Evolutionary conservation across 2,113 vertebrate genomes (phyloP).

Genomic region (Brachyistius frenatus): DNA sequence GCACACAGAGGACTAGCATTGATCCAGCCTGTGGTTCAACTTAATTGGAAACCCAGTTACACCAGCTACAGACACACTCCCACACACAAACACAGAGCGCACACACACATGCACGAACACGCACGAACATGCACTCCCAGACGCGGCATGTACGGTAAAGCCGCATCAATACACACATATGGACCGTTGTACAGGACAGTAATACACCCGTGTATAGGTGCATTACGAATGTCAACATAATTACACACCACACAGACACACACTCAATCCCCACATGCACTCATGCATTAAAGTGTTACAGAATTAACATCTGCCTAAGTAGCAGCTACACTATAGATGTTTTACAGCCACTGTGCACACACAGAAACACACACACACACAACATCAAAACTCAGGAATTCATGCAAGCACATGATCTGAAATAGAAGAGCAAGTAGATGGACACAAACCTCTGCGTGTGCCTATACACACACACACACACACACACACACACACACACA

Average conservation of each 20-base stretch:
- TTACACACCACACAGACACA: slow-evolving; percentile 44
- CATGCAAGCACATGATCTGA: slow-evolving; percentile 7
- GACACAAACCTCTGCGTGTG: slow-evolving; percentile 12
- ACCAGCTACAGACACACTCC: slow-evolving; percentile 79
- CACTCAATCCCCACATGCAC: slow-evolving; percentile 29
- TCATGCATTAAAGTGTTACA: slow-evolving; percentile 33
- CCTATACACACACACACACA: neutral
- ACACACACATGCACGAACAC: slow-evolving; percentile 55
- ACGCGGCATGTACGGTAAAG: slow-evolving; percentile 40
- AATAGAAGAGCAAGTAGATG: slow-evolving; percentile 32
- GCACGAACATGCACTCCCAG: slow-evolving; percentile 22
- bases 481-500: slow-evolving; percentile 15
- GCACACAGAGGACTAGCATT: slow-evolving; percentile 83
- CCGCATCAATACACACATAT: slow-evolving; percentile 53
- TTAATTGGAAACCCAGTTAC: slow-evolving; percentile 86
- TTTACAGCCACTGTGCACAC: slow-evolving; percentile 10
- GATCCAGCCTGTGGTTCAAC: slow-evolving; percentile 85
- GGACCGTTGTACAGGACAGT: slow-evolving; percentile 19
- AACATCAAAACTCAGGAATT: neutral
- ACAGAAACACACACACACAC: neutral
- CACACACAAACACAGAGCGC: slow-evolving; percentile 53
- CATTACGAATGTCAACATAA: slow-evolving; percentile 55
- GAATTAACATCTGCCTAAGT: slow-evolving; percentile 46
- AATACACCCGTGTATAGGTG: slow-evolving; percentile 39
- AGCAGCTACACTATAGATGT: slow-evolving; percentile 28